Percentiles rank a stretch among this genome's conserved stretches.
These are phyloP conservation scores for Cyanistes caeruleus DNA, from an alignment of 2,113 vertebrate species.

Conservation along the genomic window DNA sequence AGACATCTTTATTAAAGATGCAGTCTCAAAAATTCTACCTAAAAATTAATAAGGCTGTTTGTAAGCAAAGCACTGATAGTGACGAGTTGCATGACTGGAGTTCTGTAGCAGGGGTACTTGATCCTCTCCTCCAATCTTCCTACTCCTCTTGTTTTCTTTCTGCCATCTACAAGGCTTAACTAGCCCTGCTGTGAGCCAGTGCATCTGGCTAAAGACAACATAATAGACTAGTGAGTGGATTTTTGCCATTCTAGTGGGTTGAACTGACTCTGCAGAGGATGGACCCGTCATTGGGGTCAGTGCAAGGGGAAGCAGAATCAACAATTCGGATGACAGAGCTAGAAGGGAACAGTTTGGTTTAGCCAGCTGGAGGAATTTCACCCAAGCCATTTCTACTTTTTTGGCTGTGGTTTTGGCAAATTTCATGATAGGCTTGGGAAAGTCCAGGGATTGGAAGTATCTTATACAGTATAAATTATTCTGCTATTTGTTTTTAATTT, in stretches of 20 bases:
- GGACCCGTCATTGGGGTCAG: neutral
- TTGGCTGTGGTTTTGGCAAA: neutral
- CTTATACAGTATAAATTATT: neutral
- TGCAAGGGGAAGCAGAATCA: neutral
- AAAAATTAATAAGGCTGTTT: neutral
- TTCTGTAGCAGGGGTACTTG: neutral
- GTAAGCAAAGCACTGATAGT: neutral
- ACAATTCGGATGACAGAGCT: neutral
- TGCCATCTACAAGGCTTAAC: neutral
- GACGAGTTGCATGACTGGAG: rapidly evolving
- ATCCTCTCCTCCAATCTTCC: neutral
- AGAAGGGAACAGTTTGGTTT: neutral
- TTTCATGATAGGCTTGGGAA: neutral
- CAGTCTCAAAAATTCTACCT: neutral
- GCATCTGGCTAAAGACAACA: neutral
- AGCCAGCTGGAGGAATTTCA: neutral
- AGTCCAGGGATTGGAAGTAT: neutral
- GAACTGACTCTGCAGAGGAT: neutral
- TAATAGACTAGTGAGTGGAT: neutral
- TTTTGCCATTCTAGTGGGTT: neutral
- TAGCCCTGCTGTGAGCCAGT: neutral
- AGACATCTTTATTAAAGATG: neutral
- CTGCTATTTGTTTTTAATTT: neutral
- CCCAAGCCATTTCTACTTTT: neutral
- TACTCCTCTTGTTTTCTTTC: neutral